A percentile compares a stretch with the other conserved stretches of the same genome.
Conservation (phyloP, 2,797 vertebrate species). For the Eupleurogrammus muticus region DNA sequence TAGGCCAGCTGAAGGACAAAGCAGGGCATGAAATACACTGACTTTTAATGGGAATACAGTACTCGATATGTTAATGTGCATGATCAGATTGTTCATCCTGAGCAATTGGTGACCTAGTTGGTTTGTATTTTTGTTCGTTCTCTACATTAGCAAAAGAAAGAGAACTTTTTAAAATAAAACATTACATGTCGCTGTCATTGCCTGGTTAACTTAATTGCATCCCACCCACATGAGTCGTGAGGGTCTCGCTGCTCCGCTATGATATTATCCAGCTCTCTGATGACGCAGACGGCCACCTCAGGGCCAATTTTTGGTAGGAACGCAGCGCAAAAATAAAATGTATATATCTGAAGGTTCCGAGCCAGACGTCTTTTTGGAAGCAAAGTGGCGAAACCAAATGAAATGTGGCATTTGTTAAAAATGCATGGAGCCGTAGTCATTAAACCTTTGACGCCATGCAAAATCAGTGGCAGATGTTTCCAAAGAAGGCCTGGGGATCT, state of each 20-base stretch:
- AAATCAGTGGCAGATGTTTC: slow-evolving; percentile 87
- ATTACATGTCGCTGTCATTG: slow-evolving; percentile 17
- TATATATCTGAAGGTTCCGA: slow-evolving; percentile 59
- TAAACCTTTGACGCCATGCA: slow-evolving; percentile 81
- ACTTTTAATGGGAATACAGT: slow-evolving; percentile 17
- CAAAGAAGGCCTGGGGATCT: slow-evolving; percentile 62
- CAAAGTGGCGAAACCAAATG: slow-evolving; percentile 68
- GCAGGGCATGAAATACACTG: background rate
- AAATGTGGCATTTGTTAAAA: slow-evolving; percentile 78
- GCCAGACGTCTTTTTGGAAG: slow-evolving; percentile 65
- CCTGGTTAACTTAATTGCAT: slow-evolving; percentile 36
- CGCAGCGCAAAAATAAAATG: slow-evolving; percentile 60
- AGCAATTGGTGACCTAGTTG: slow-evolving; percentile 11
- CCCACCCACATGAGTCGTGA: slow-evolving; percentile 18
- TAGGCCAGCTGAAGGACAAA: slow-evolving; percentile 29
- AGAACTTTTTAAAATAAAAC: slow-evolving; percentile 12
- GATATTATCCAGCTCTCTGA: slow-evolving; percentile 66
- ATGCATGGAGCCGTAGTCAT: slow-evolving; percentile 79
- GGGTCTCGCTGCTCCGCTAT: slow-evolving; percentile 35
- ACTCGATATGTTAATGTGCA: slow-evolving; percentile 3
- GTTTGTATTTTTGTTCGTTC: slow-evolving; percentile 7
- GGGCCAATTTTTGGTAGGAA: slow-evolving; percentile 54
- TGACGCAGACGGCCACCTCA: slow-evolving; percentile 63
- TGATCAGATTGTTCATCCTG: slow-evolving; percentile 9
- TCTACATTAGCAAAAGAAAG: slow-evolving; percentile 20